A percentile compares a stretch with the other conserved stretches of the same genome.
Evolutionary conservation across 2,797 vertebrate genomes (phyloP).

Genomic region (Choloepus didactylus): DNA sequence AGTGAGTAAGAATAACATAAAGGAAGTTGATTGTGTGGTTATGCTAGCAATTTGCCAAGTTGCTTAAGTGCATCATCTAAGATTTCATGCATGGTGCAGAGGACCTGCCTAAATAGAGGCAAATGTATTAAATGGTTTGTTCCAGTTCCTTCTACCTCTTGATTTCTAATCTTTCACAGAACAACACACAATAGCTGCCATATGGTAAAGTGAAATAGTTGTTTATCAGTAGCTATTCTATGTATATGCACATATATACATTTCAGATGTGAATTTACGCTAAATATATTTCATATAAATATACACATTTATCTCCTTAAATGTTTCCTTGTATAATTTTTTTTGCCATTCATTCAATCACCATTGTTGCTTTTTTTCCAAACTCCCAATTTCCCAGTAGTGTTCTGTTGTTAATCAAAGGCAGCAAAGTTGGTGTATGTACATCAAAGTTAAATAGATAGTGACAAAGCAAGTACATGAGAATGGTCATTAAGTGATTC

Average conservation of each 20-base stretch:
- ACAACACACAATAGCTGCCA: constrained; percentile 65
- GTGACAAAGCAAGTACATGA: constrained; percentile 38
- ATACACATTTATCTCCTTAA: constrained; percentile 65
- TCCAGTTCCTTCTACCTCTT: not conserved
- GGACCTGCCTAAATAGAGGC: constrained; percentile 46
- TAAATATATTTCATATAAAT: constrained; percentile 69
- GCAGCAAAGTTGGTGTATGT: constrained; percentile 6
- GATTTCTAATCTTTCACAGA: constrained; percentile 43
- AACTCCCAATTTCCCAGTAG: constrained; percentile 52
- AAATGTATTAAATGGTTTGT: constrained; percentile 47
- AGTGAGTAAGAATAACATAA: constrained; percentile 12
- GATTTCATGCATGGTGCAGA: constrained; percentile 50
- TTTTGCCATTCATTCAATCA: constrained; percentile 58
- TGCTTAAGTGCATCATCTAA: constrained; percentile 34
- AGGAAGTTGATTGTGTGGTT: constrained; percentile 51
- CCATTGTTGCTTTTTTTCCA: constrained; percentile 58
- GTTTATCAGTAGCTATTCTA: constrained; percentile 71
- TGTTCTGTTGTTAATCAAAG: constrained; percentile 44
- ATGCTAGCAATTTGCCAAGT: constrained; percentile 59
- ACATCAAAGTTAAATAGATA: constrained; percentile 13
- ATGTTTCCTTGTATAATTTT: constrained; percentile 53
- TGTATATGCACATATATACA: constrained; percentile 36
- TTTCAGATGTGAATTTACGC: constrained; percentile 65
- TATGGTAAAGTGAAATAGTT: constrained; percentile 65
- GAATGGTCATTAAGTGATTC: constrained; percentile 38